These are phyloP conservation scores for Protobothrops flavoviridis DNA, from an alignment of 2,113 vertebrate species.

Conservation along the genomic window DNA sequence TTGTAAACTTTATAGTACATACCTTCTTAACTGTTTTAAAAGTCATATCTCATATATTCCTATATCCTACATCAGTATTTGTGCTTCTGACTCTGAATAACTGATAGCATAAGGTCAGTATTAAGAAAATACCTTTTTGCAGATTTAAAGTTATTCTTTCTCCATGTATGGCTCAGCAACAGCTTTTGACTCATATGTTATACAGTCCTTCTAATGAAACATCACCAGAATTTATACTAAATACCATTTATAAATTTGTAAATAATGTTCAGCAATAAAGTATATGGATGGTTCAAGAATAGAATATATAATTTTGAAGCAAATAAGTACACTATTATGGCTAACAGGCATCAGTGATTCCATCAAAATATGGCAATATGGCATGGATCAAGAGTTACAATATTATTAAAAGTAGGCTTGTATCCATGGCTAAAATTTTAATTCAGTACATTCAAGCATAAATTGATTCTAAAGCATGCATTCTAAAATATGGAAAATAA, in stretches of 20 bases:
- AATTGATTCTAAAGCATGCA: slow-evolving; percentile 3
- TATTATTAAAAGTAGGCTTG: neutral
- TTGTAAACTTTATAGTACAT: neutral
- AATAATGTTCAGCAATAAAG: neutral
- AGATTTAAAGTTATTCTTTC: neutral
- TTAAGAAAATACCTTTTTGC: neutral
- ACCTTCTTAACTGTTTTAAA: neutral
- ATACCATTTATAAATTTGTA: neutral
- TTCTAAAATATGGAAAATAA: slow-evolving; percentile 31
- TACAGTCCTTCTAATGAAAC: neutral
- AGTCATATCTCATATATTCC: neutral
- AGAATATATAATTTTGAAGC: neutral
- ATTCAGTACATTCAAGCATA: slow-evolving; percentile 4
- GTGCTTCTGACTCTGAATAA: neutral
- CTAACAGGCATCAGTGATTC: neutral
- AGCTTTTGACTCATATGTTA: neutral
- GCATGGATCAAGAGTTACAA: neutral
- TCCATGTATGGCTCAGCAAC: neutral
- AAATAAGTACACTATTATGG: neutral
- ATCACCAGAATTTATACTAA: neutral
- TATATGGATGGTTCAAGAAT: neutral
- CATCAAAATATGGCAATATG: neutral
- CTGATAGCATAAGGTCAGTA: neutral
- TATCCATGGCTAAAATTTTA: slow-evolving; percentile 1
- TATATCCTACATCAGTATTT: neutral